Evolutionary conservation across 2,113 vertebrate genomes (phyloP), one percentile per base, ranked within the genome.

Genomic region (Pipa parva): DNA sequence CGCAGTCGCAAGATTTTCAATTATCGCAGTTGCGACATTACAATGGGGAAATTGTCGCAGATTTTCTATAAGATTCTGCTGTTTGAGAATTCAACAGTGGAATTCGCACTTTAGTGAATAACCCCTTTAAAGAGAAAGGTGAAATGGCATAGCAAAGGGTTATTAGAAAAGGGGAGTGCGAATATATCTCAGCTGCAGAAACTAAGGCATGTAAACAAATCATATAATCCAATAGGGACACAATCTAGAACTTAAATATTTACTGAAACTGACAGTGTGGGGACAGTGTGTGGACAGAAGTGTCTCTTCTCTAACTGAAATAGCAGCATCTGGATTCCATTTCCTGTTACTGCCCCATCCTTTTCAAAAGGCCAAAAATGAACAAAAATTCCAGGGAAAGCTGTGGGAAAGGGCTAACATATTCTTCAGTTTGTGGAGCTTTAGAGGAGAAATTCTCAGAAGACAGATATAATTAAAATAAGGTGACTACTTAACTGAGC

Each of bases 361-460:
- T 15, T 36, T 27, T 63, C 24, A 18, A 17, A 39, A 24, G 15
- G 26, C 36, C 29, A 17, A 33, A 33, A 50, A 50, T 49, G 51
- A 63, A 63, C 33, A 63, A 25, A n/a, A 27, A 63, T 63, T 61
- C 59, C 59, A 48, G 3, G 21, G 13, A 59, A 42, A 59, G 29
- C 36, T 29, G 33, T 39, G 56, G 56, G 21, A 59, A 24, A 39
- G 9, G 6, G 20, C 12, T 49, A 3, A 22, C n/a, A n/a, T n/a
- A n/a, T n/a, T n/a, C n/a, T 7, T 4, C 18, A 20, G 46, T 10
- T 17, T 42, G 39, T 3, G 15, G 7, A 15, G 42, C 2, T 13
- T 46, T 46, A 46, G 42, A 17, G 7, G 1, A 46, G 5, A 46
- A 20, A 46, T n/a, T n/a, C n/a, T 46, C 18, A 18, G 42, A 13